Percentiles rank a stretch among this genome's conserved stretches.
Evolutionary conservation across 2,797 vertebrate species (phyloP).

Genomic region (Rhincodon typus): DNA sequence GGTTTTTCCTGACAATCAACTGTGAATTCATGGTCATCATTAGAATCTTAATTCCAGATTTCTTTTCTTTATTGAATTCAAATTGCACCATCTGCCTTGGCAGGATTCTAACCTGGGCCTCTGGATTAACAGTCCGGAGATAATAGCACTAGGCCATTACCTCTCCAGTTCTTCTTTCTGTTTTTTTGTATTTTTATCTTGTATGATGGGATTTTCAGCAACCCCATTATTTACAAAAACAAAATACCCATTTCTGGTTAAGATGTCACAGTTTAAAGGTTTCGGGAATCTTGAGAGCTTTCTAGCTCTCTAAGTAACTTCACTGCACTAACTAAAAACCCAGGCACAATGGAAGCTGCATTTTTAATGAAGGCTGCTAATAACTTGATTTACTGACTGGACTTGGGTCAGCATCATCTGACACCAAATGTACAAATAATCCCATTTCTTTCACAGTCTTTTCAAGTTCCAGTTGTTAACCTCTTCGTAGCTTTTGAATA

Average conservation of each 20-base stretch:
- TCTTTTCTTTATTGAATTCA: too few species aligned
- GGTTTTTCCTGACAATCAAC: too few species aligned
- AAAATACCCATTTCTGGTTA: not conserved
- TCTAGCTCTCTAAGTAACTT: not conserved
- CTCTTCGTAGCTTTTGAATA: not conserved
- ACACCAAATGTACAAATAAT: not conserved
- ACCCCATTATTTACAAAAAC: not conserved
- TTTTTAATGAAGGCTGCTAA: not conserved
- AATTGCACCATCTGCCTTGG: too few species aligned
- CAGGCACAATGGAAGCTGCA: not conserved
- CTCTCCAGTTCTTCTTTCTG: too few species aligned
- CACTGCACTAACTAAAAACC: not conserved
- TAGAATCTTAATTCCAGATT: too few species aligned
- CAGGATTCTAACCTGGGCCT: too few species aligned
- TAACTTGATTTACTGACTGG: not conserved
- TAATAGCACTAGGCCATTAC: too few species aligned
- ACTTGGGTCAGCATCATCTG: not conserved
- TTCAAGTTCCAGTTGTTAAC: not conserved
- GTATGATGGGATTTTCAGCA: not conserved
- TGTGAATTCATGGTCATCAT: too few species aligned
- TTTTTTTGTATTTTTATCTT: too few species aligned
- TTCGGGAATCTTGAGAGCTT: not conserved
- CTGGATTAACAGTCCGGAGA: too few species aligned
- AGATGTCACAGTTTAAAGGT: not conserved
- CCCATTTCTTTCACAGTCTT: not conserved